These are phyloP conservation scores for Dicerorhinus sumatrensis DNA, from an alignment of 2,113 vertebrate genomes.

Conservation along the genomic window DNA sequence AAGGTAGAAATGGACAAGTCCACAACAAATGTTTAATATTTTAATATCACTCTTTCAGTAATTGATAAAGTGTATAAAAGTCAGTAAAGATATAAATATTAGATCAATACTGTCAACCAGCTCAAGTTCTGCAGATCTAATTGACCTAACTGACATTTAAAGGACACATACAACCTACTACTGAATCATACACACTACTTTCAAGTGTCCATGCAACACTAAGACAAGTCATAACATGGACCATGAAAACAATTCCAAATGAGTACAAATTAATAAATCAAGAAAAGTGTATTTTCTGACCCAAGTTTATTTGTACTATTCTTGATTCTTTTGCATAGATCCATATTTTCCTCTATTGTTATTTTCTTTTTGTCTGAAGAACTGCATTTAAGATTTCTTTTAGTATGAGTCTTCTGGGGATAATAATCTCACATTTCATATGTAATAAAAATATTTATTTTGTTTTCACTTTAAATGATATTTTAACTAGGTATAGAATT, in stretches of 20 bases:
- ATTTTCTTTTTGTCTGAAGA: not conserved
- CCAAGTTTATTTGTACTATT: not conserved
- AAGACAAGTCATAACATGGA: not conserved
- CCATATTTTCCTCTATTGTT: not conserved
- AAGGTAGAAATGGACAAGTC: not conserved
- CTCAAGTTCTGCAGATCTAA: not conserved
- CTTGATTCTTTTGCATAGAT: not conserved
- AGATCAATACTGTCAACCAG: not conserved
- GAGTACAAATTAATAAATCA: not conserved
- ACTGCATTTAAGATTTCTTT: not conserved
- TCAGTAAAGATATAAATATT: not conserved
- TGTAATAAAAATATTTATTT: not conserved
- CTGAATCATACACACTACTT: not conserved
- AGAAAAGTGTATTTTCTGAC: not conserved
- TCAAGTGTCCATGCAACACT: not conserved
- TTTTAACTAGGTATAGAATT: not conserved
- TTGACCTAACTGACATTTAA: not conserved
- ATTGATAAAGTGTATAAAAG: not conserved
- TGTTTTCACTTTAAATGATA: not conserved
- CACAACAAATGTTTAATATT: not conserved
- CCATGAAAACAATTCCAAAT: not conserved
- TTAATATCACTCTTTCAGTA: not conserved
- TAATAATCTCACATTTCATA: not conserved
- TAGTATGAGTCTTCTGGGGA: not conserved
- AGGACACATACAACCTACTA: not conserved